Evolutionary conservation across 2,888 invertebrate species (phyloP), one percentile per base, ranked within the genome.

Genomic region (Nymphalis c-album): DNA sequence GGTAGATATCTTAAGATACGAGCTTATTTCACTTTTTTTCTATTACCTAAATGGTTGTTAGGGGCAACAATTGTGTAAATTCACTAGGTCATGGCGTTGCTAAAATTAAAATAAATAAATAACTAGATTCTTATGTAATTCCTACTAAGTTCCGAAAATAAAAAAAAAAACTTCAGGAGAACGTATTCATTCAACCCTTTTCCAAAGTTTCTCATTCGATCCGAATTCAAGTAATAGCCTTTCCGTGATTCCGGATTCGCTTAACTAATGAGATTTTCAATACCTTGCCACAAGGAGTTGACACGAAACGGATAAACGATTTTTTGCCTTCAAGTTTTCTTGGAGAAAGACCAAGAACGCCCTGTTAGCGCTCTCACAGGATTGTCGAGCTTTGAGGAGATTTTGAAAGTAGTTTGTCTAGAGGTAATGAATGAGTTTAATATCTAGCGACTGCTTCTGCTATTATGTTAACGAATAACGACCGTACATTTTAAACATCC

Each of bases 221-320:
- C 50, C 50, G 20, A 51, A 61, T 50, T 61, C 35, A 61, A 61
- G 50, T 40, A 51, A 18, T 58, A 58, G 35, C 58, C 58, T 26
- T 22, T 26, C 17, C 18, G 35, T 57, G 57, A 58, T 40, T 62
- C 47, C 20, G 60, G 55, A 57, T 66, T 22, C 18, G 18, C 46
- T 40, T 57, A 48, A 66, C 61, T 58, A 61, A 50, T 51, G 57
- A 62, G 57, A 61, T 58, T 35, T 58, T 66, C 50, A 57, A 66
- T 62, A 50, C 35, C 57, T 57, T 57, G 57, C 57, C 57, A 40
- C 61, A 61, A 66, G 22, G 48, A 48, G 48, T 51, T 50, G 35
- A 57, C 61, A 61, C 31, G 26, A 35, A 61, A 61, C 16, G 40
- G 50, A 57, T 26, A 61, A 66, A 57, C 40, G 66, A 47, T 40